Evolutionary conservation across 2,888 invertebrate species (phyloP).

Genomic region (Oxyscelio sp.): DNA sequence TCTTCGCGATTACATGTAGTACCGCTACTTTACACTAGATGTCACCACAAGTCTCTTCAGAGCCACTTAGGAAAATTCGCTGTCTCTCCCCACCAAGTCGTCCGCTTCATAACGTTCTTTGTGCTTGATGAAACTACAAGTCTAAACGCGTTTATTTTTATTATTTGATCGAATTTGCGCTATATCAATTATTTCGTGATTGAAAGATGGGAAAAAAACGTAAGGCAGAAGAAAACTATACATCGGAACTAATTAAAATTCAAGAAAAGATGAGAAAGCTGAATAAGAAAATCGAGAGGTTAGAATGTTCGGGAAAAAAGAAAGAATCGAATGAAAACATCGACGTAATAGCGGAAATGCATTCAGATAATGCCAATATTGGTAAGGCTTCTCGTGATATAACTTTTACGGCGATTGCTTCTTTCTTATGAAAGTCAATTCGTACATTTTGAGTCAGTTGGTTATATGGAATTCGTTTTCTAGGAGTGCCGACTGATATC

Average conservation of each 20-base stretch:
- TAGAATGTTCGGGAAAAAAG: not conserved
- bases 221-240: not conserved
- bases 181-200: no score
- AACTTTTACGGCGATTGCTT: not conserved
- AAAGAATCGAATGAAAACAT: not conserved
- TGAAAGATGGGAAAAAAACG: constrained; percentile 1
- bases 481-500: constrained; percentile 1
- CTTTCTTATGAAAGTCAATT: no score
- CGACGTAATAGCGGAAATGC: not conserved
- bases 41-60: constrained; percentile 5
- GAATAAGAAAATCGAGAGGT: not conserved
- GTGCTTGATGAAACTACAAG: constrained; percentile 14
- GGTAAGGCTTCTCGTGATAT: constrained; percentile 16
- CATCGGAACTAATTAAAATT: not conserved
- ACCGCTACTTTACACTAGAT: constrained; percentile 8
- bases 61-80: not conserved
- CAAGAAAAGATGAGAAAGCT: constrained; percentile 7
- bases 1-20: constrained; percentile 31
- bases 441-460: constrained; percentile 18
- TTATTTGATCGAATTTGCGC: no score
- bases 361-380: not conserved
- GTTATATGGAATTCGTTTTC: no score
- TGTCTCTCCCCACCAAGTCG: not conserved
- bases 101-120: constrained; percentile 25
- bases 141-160: not conserved